Evolutionary conservation across 2,113 vertebrate genomes (phyloP), one percentile per base, ranked within the genome.

Genomic region (Eleginops maclovinus): DNA sequence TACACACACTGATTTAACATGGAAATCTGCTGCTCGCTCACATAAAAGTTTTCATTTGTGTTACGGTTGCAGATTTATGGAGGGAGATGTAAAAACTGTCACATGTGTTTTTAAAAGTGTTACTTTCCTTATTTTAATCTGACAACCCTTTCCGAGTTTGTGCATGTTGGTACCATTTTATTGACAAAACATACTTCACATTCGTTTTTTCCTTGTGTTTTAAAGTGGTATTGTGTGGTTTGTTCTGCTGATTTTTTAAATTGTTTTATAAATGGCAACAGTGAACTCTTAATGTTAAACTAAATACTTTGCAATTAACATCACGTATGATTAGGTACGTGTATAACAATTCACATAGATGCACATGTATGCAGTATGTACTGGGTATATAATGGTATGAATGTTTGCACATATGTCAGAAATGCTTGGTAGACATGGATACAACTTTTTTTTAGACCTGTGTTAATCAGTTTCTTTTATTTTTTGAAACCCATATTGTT

Each of bases 11-110:
- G 56, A 62, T 79, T 90, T 82, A 81, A 89, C 60, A 60, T 71
- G 81, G 63, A 84, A 81, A 83, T 86, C 44, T 81, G 80, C 65
- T 49, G 60, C 31, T 83, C 67, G 14, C 47, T 67, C 69, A 61
- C 60, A 54, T 55, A 8, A 26, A 40, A 66, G 55, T 41, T 63
- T 77, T 44, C 24, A 56, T 77, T 74, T 70, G 61, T 17, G 58
- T 71, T 47, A n/a, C 3, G 12, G 21, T 47, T 66, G 49, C 9
- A 65, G 43, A 73, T 67, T 72, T 50, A 50, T 67, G 21, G 21
- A 28, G 9, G 21, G n/a, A 16, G 8, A 59, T 44, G 16, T 11
- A 31, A 53, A 8, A 56, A 64, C 21, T 65, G 60, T 71, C 61
- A 10, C 31, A 36, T 40, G 51, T 51, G 19, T 50, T 66, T 14